Percentiles rank a stretch among this genome's conserved stretches.
Evolutionary conservation across 2,888 invertebrate genomes (phyloP).

Genomic region (Cephalotes varians): DNA sequence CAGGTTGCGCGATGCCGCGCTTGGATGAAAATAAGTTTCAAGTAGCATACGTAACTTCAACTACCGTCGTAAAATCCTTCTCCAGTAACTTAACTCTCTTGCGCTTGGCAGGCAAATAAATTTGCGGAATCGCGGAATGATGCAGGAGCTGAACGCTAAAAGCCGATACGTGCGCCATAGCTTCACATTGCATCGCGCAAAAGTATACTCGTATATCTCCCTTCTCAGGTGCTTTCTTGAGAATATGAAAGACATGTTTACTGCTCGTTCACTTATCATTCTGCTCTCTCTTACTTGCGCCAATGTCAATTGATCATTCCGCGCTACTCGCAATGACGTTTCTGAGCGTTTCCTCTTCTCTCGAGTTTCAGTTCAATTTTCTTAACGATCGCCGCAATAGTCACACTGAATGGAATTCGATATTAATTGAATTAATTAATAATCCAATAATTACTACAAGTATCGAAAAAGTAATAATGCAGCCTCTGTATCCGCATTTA

Average conservation of each 20-base stretch:
- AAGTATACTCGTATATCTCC: slow-evolving; percentile 67
- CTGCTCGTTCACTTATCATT: slow-evolving; percentile 49
- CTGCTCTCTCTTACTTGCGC: slow-evolving; percentile 2
- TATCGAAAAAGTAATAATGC: neutral
- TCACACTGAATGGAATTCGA: neutral
- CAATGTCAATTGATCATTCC: slow-evolving; percentile 25
- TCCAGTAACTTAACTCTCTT: slow-evolving; percentile 32
- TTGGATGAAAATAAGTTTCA: slow-evolving; percentile 39
- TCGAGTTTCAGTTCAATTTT: neutral
- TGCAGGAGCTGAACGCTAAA: slow-evolving; percentile 50
- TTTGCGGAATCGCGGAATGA: slow-evolving; percentile 47
- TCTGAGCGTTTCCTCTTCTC: neutral
- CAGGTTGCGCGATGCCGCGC: slow-evolving; percentile 2
- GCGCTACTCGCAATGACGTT: neutral
- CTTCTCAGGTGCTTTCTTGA: slow-evolving; percentile 65
- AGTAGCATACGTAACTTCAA: slow-evolving; percentile 29
- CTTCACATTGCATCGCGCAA: slow-evolving; percentile 52
- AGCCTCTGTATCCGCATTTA: neutral
- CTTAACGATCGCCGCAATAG: neutral
- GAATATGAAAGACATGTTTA: slow-evolving; percentile 70
- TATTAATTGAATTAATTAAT: slow-evolving; percentile 10
- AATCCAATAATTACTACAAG: neutral
- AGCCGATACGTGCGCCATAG: slow-evolving; percentile 46
- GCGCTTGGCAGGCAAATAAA: slow-evolving; percentile 37
- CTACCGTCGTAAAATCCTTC: slow-evolving; percentile 40